Evolutionary conservation across 2,888 invertebrate genomes (phyloP).

Genomic region (Gastrophysa polygoni): DNA sequence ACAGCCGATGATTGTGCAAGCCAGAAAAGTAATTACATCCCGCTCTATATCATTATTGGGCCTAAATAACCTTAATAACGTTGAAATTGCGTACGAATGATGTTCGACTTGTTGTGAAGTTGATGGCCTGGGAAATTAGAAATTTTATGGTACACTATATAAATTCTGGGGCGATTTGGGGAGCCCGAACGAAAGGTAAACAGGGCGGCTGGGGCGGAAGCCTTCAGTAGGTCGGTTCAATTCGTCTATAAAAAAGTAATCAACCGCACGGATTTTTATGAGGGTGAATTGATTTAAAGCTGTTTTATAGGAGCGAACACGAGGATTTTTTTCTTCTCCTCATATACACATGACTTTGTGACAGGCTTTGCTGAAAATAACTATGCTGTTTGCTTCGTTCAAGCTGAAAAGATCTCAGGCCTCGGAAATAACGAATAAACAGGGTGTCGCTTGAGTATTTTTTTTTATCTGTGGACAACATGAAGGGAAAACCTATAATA

Average conservation of each 20-base stretch:
- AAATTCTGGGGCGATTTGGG: slow-evolving; percentile 26
- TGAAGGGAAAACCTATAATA: too few relatives aligned
- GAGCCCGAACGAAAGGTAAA: slow-evolving; percentile 24
- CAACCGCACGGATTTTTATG: background rate
- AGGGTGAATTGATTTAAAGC: background rate
- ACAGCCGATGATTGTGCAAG: slow-evolving; percentile 45
- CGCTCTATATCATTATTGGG: slow-evolving; percentile 40
- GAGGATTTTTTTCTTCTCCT: background rate
- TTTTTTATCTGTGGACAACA: too few relatives aligned
- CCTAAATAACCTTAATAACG: slow-evolving; percentile 47
- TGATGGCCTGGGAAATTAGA: slow-evolving; percentile 50
- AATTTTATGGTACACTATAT: slow-evolving; percentile 44
- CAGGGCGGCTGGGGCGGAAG: slow-evolving; percentile 7
- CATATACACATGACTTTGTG: background rate
- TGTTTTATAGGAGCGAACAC: background rate
- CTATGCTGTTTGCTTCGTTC: too few relatives aligned
- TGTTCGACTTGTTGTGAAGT: slow-evolving; percentile 49
- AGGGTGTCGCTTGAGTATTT: too few relatives aligned
- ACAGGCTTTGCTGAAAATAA: too few relatives aligned
- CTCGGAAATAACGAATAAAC: too few relatives aligned
- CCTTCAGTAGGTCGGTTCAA: background rate
- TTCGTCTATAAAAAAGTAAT: background rate
- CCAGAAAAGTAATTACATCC: slow-evolving; percentile 45
- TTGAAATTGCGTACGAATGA: slow-evolving; percentile 47
- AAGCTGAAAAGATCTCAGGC: too few relatives aligned